phyloP scores from a whole-genome alignment of 2,113 vertebrate species.

The Pitta sordida region DNA sequence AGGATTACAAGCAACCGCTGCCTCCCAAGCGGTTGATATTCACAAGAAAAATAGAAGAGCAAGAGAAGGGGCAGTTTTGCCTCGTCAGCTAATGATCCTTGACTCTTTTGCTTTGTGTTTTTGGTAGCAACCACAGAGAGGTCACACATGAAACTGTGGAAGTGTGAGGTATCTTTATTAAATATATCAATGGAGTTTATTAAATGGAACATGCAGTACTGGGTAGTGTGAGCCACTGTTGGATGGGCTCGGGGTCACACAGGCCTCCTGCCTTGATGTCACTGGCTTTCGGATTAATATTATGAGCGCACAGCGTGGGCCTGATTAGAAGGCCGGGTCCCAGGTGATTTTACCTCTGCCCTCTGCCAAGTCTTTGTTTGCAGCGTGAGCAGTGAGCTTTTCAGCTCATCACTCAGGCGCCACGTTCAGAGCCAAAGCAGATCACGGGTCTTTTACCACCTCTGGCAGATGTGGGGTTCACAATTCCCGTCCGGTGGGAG shows the following conservation, averaged over 20 bases:
- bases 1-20: not conserved
- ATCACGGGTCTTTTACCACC: not conserved
- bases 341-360: not conserved
- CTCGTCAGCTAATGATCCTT: conserved; percentile 45
- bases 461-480: not conserved
- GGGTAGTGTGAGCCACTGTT: not conserved
- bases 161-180: conserved; percentile 7
- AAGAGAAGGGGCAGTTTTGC: conserved; percentile 15
- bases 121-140: conserved; percentile 14
- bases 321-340: conserved; percentile 21
- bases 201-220: not conserved
- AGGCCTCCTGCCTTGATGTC: not conserved
- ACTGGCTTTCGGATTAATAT: not conserved
- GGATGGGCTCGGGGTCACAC: not conserved
- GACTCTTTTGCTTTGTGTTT: conserved; percentile 22
- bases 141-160: conserved; percentile 15
- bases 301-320: not conserved
- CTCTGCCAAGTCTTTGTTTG: conserved; percentile 34
- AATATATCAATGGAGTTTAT: not conserved
- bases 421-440: not conserved
- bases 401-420: not conserved
- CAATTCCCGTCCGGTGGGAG: not conserved
- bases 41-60: not conserved
- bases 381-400: conserved; percentile 32
- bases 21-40: not conserved